Percentiles rank a stretch among this genome's conserved stretches.
These are phyloP conservation scores for Leptoteleia sp. DNA, from an alignment of 1,140 invertebrate genomes.

Conservation along the genomic window DNA sequence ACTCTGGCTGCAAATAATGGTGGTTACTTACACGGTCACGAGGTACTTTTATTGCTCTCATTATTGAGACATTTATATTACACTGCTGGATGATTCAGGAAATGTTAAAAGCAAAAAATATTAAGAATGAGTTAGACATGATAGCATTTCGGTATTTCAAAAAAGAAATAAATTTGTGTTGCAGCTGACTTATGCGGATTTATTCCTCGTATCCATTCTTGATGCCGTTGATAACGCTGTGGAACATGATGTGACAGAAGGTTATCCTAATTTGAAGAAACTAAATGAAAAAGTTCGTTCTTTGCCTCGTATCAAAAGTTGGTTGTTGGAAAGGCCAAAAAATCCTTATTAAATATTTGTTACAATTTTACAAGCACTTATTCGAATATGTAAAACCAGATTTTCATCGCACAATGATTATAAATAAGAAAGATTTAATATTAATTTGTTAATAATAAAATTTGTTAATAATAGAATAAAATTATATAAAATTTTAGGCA, in stretches of 20 bases:
- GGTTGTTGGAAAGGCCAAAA: conserved; percentile 83
- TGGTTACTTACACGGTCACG: conserved; percentile 76
- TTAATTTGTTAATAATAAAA: no score
- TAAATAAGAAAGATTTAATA: no score
- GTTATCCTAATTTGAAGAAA: conserved; percentile 81
- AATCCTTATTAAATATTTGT: conserved; percentile 1
- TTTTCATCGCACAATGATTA: no score
- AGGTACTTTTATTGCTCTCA: conserved; percentile 60
- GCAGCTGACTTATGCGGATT: conserved; percentile 85
- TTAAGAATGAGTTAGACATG: no score
- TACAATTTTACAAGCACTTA: no score
- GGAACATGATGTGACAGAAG: conserved; percentile 80
- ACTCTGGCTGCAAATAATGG: conserved; percentile 71
- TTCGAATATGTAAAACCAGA: no score
- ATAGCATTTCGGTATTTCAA: no score
- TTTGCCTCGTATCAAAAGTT: conserved; percentile 83
- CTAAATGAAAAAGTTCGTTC: conserved; percentile 81
- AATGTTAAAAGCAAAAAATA: no score
- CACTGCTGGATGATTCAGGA: no score
- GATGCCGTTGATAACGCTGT: conserved; percentile 82
- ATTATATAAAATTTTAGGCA: no score
- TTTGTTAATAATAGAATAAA: no score
- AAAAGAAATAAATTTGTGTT: conserved; percentile 56
- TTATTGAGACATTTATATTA: no score
- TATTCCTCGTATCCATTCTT: conserved; percentile 83